phyloP scores from a whole-genome alignment of 2,888 invertebrate genomes.

The Drosophila tripunctata region DNA sequence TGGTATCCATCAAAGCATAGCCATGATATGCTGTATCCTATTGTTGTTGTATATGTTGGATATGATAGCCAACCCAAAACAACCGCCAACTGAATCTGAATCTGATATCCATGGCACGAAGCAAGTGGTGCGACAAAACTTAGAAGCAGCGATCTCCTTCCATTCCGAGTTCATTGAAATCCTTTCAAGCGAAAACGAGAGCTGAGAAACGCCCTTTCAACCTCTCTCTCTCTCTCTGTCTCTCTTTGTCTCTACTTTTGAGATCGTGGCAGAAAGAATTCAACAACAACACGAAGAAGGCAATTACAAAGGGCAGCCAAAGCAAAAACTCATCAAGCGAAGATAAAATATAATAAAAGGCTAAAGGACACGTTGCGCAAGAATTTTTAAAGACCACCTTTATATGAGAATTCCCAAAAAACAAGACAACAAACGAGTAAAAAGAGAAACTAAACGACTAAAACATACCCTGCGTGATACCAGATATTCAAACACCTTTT shows the following conservation, averaged over 20 bases:
- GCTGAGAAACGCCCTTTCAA: conserved; percentile 44
- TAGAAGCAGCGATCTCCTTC: conserved; percentile 36
- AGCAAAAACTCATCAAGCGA: conserved; percentile 37
- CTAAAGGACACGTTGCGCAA: conserved; percentile 77
- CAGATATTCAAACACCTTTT: too few species aligned
- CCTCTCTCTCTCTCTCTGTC: conserved; percentile 3
- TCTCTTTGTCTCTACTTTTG: neutral
- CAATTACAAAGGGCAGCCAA: conserved; percentile 29
- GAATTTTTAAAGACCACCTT: conserved; percentile 78
- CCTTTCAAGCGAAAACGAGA: conserved; percentile 74
- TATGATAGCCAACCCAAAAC: conserved; percentile 36
- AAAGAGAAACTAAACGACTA: neutral
- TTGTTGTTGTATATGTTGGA: too few species aligned
- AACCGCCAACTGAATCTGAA: conserved; percentile 53
- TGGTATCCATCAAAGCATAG: conserved; percentile 37
- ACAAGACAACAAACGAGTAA: conserved; percentile 10
- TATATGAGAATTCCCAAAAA: conserved; percentile 27
- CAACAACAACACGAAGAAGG: conserved; percentile 7
- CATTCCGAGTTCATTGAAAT: conserved; percentile 21
- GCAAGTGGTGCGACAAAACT: conserved; percentile 74
- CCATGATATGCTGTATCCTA: conserved; percentile 30
- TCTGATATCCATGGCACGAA: conserved; percentile 65
- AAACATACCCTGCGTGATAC: neutral
- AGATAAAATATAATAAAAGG: conserved; percentile 75
- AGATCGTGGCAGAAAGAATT: conserved; percentile 61